Conservation (phyloP, 2,113 vertebrate species). For the Diphyllodes magnificus region DNA sequence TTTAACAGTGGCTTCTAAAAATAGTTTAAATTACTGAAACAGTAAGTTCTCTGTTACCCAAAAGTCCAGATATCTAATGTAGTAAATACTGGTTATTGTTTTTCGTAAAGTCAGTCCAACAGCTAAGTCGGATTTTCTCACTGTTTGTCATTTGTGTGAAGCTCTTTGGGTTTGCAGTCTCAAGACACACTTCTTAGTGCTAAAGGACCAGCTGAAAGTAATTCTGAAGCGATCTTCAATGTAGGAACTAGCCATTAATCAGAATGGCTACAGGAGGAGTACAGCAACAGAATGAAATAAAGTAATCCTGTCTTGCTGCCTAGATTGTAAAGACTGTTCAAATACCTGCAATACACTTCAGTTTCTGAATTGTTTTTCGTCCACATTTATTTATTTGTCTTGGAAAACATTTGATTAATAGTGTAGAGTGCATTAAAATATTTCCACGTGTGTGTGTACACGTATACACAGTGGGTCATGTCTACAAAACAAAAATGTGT, state of each 20-base stretch:
- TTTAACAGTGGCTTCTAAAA: neutral
- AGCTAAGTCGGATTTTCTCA: neutral
- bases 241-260: neutral
- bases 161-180: neutral
- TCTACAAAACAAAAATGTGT: neutral
- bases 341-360: neutral
- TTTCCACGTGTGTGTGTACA: rapidly evolving
- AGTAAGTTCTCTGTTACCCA: neutral
- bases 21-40: neutral
- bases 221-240: neutral
- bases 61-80: neutral
- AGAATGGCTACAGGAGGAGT: neutral
- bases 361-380: neutral
- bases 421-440: neutral
- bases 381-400: neutral
- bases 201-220: neutral
- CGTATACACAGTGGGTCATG: rapidly evolving
- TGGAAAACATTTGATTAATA: neutral
- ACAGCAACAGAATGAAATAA: neutral
- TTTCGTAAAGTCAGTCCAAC: neutral
- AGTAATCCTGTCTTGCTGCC: neutral
- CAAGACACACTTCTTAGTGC: neutral
- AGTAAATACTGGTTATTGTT: neutral
- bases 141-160: neutral
- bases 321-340: neutral